Evolutionary conservation across 2,888 invertebrate genomes (phyloP), one percentile per base, ranked within the genome.

Genomic region (Eudasyphora cyanicolor): DNA sequence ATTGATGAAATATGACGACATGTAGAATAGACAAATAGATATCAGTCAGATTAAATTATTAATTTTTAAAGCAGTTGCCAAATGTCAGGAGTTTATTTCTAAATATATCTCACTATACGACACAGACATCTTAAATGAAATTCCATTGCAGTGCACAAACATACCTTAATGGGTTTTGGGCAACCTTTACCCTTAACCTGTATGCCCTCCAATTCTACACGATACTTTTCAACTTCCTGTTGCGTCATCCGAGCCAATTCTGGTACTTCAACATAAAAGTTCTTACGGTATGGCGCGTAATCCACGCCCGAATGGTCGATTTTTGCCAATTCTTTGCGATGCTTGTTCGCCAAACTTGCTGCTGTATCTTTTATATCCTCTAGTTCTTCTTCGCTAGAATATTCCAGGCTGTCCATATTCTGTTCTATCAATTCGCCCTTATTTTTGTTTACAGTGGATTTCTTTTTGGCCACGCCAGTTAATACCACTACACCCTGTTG

Each of bases 381-480:
- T 4, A 97, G 95, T 89, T 99, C 98, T 91, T 99, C 99, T 92
- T 99, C 99, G 14, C 98, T 98, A 0, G 98, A 98, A 93, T 99
- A 99, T 93, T 98, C 99, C 84, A 99, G 93, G 0, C 98, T 98
- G 91, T 99, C 99, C 92, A 98, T 98, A 92, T 99, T 99, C 91
- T 98, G 99, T 92, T 99, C 99, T 89, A 99, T 98, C n/a, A 99
- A 93, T 92, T 99, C 99, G 75, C 99, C 99, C 93, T 99, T 98
- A 87, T 96, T 95, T 10, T 86, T 84, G 87, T 95, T 95, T 38
- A 94, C 93, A 85, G 95, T 95, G 14, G 88, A 88, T 88, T 96
- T 96, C 91, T 97, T 97, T 91, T 97, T 97, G 0, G 97, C 97
- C 5, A 97, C 95, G 6, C 97, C 97, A 0, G 96, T 96, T 2